A percentile compares a stretch with the other conserved stretches of the same genome.
Conservation (phyloP, 2,113 vertebrate genomes). For the Nyctereutes procyonoides region DNA sequence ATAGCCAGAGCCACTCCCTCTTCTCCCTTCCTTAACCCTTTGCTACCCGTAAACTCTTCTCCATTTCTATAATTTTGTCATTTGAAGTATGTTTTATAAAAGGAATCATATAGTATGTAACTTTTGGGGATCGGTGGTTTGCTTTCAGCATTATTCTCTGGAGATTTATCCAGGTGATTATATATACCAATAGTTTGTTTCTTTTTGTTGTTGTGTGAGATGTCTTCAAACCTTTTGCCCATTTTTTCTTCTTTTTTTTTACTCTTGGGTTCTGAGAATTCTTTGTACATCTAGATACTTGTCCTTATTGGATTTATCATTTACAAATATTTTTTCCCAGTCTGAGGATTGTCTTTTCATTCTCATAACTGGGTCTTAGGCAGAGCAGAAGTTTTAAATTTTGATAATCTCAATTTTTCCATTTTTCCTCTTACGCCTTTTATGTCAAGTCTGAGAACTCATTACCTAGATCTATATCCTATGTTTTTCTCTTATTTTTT, state of each 20-base stretch:
- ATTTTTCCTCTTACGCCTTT: not conserved
- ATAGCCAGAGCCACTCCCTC: not conserved
- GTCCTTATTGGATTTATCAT: not conserved
- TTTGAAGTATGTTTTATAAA: not conserved
- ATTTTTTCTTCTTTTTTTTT: not conserved
- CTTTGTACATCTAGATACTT: not conserved
- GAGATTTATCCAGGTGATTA: not conserved
- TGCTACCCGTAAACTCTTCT: not conserved
- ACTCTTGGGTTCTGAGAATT: not conserved
- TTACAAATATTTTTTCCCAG: slow-evolving; percentile 31
- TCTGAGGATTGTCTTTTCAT: not conserved
- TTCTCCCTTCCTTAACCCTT: not conserved
- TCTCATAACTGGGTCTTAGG: not conserved
- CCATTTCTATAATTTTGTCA: not conserved
- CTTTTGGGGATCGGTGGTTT: not conserved
- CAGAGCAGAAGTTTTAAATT: not conserved
- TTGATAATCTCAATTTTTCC: not conserved
- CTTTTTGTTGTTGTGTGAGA: not conserved
- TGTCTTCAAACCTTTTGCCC: not conserved
- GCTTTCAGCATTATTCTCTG: not conserved
- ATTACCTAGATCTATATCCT: not conserved
- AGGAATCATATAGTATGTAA: not conserved
- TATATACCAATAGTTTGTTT: not conserved
- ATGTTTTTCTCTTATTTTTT: not conserved
- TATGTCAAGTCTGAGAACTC: not conserved